phyloP scores from a whole-genome alignment of 2,888 invertebrate species.

The Tipula lateralis region DNA sequence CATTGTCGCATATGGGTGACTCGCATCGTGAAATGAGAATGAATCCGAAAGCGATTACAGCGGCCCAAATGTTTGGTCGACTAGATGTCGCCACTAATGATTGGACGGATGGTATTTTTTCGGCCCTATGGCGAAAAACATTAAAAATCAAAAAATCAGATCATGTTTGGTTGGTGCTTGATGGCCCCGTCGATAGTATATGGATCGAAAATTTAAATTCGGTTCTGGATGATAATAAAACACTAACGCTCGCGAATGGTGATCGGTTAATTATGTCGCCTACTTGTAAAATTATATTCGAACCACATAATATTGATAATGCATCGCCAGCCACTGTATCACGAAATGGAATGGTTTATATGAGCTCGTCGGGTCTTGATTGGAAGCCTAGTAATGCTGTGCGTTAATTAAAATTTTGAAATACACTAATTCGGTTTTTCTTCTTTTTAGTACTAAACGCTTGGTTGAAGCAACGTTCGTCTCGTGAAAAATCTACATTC shows the following conservation, averaged over 20 bases:
- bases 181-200: slow-evolving; percentile 95
- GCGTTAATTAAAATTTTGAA: too few relatives aligned
- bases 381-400: slow-evolving; percentile 69
- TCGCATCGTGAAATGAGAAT: slow-evolving; percentile 90
- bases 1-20: slow-evolving; percentile 78
- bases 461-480: slow-evolving; percentile 68
- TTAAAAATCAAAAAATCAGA: slow-evolving; percentile 82
- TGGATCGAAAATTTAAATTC: slow-evolving; percentile 99
- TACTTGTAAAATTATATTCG: slow-evolving; percentile 92
- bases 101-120: slow-evolving; percentile 98
- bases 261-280: slow-evolving; percentile 92
- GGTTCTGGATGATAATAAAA: slow-evolving; percentile 93
- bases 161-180: slow-evolving; percentile 88
- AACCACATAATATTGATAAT: slow-evolving; percentile 95
- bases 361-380: slow-evolving; percentile 92
- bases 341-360: slow-evolving; percentile 89
- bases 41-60: slow-evolving; percentile 97
- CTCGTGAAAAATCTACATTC: slow-evolving; percentile 61
- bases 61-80: slow-evolving; percentile 95
- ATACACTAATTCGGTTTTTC: too few relatives aligned
- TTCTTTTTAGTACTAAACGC: slow-evolving; percentile 63
- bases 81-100: slow-evolving; percentile 96
- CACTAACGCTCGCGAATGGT: slow-evolving; percentile 89
- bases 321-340: slow-evolving; percentile 97
- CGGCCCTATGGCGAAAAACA: slow-evolving; percentile 92